Percentiles rank a stretch among this genome's conserved stretches.
These are phyloP conservation scores for Sebastes variabilis DNA, from an alignment of 2,797 vertebrate species.

Conservation along the genomic window DNA sequence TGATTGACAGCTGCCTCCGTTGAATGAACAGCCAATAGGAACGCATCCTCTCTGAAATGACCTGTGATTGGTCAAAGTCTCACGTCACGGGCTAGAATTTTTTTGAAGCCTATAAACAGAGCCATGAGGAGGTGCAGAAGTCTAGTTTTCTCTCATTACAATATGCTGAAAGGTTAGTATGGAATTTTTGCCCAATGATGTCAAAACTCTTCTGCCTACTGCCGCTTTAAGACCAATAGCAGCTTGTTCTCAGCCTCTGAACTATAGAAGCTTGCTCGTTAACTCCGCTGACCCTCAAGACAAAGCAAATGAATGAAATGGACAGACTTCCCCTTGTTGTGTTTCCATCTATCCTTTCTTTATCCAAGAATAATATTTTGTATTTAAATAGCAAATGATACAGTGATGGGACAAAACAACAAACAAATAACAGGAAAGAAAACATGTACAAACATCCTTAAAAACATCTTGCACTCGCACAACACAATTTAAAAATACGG, in stretches of 20 bases:
- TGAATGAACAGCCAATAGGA: too few species aligned
- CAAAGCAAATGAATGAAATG: slow-evolving; percentile 45
- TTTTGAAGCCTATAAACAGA: too few species aligned
- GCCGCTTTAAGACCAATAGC: not conserved
- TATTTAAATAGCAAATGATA: slow-evolving; percentile 80
- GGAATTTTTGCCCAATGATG: too few species aligned
- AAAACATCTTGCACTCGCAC: slow-evolving; percentile 68
- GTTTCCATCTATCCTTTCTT: slow-evolving; percentile 74
- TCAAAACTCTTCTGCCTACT: too few species aligned
- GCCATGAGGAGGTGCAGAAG: too few species aligned
- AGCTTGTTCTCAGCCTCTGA: not conserved
- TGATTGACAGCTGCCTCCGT: too few species aligned
- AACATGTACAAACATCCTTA: slow-evolving; percentile 80
- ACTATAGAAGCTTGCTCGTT: not conserved
- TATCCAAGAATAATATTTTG: slow-evolving; percentile 81
- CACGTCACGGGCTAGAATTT: too few species aligned
- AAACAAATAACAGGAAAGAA: slow-evolving; percentile 78
- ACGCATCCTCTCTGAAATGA: too few species aligned
- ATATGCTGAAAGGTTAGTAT: too few species aligned
- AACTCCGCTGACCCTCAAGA: not conserved
- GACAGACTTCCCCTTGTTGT: slow-evolving; percentile 72
- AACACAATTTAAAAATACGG: slow-evolving; percentile 65
- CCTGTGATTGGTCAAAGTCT: too few species aligned
- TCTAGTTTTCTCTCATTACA: too few species aligned
- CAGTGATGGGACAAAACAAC: slow-evolving; percentile 67